Base-by-base conservation (phyloP, 2,888 invertebrate genomes). In the Phyto melanocephala region DNA sequence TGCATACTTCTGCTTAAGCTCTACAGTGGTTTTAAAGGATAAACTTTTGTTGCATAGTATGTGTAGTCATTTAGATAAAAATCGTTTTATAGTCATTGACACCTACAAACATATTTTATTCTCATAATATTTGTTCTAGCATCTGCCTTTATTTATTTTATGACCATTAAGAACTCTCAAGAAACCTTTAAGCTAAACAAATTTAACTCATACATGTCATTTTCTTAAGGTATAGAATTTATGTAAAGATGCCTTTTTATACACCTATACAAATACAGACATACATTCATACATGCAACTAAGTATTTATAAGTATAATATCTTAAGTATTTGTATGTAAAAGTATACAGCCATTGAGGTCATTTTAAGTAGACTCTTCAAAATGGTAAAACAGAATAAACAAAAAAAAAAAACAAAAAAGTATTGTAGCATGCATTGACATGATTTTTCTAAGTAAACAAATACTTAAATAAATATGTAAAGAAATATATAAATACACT, bases 361-460 rank as follows among this genome's bases (percentile, higher is more conserved):
- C 75, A 80, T 63, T 68, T 68, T 54, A 74, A 80, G 68, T 74
- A 63, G 62, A 68, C 40, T 67, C 52, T 67, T 35, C 17, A 6
- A 8, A 35, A 13, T 40, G 17, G 20, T 28, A 45, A 65, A 45
- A 42, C 1, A 33, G 24, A 54, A 17, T 37, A 40, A 75, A 5
- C 10, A 24, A 75, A 42, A 37, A 45, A 42, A 17, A 67, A 45
- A 35, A 33, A 45, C 13, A 54, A 56, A 75, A 54, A 65, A 45
- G 15, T 63, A 37, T 52, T 72, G 50, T 7, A 76, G 56, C 37
- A 68, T 68, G 24, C 76, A 71, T 78, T 78, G 70, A 78, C 77
- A 78, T 78, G 77, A 37, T 77, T 77, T 77, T 17, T 33, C 45
- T 63, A 56, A 78, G 70, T 70, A 78, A 78, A 78, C 77, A 78